phyloP scores from a whole-genome alignment of 1,140 invertebrate genomes.

The Homarus americanus region DNA sequence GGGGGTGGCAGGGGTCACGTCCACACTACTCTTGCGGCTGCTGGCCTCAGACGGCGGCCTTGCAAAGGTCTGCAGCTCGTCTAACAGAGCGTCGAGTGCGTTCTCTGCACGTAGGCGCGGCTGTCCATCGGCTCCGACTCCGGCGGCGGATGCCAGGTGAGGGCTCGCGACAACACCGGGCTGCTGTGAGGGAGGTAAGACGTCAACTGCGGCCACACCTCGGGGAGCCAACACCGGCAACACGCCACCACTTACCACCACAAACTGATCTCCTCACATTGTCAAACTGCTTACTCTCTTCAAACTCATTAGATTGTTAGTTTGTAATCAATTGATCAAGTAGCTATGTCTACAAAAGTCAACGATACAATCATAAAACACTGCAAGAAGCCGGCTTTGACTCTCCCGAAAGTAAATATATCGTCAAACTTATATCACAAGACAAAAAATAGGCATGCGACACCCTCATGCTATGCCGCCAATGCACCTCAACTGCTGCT shows the following conservation, averaged over 20 bases:
- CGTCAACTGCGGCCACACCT: constrained; percentile 10
- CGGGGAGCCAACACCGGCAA: constrained; percentile 60
- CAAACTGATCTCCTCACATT: not conserved
- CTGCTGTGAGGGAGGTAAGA: constrained; percentile 55
- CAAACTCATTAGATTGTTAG: constrained; percentile 15
- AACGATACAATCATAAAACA: constrained; percentile 44
- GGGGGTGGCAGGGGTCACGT: constrained; percentile 51
- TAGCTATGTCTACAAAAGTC: constrained; percentile 53
- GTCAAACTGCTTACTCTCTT: constrained; percentile 20
- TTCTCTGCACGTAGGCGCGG: constrained; percentile 71
- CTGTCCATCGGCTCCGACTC: constrained; percentile 68
- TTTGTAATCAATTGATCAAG: constrained; percentile 12
- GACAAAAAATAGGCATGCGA: constrained; percentile 60
- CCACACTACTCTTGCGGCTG: constrained; percentile 64
- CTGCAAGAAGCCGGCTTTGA: constrained; percentile 66
- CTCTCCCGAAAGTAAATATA: constrained; percentile 62
- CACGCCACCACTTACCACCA: not conserved
- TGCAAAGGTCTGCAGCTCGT: constrained; percentile 67
- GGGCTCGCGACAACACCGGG: constrained; percentile 69
- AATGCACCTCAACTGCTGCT: constrained; percentile 68
- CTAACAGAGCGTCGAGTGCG: constrained; percentile 72
- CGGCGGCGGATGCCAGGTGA: constrained; percentile 69
- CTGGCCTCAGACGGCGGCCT: constrained; percentile 63
- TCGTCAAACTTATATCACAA: constrained; percentile 69
- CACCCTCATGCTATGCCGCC: constrained; percentile 68